Base-by-base conservation (phyloP, 35 echinoderm and acorn worm species). In the Amphiura filiformis region DNA sequence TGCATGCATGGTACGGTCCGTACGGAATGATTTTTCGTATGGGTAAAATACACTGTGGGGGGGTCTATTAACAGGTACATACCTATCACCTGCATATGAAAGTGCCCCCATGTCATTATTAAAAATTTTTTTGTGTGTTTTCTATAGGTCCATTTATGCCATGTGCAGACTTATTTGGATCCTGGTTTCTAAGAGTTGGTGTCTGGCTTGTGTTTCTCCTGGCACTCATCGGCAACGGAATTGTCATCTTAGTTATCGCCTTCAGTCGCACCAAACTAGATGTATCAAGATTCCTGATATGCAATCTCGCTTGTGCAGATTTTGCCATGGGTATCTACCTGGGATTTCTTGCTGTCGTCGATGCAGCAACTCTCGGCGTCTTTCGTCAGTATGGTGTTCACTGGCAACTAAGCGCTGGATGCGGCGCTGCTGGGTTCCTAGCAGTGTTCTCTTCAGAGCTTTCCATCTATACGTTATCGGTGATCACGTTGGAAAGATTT, bases 401-500 rank as follows among this genome's bases (percentile, higher is more conserved):
- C 20, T 99, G 96, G 96, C 96, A 99, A 44, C 80, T 86, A 13
- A 89, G 96, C n/a, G 38, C 65, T 12, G 96, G 86, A 2, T 99
- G 96, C 37, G 44, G 88, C 39, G 38, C 89, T 13, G 90, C 90
- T 0, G 93, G 96, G 0, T 99, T 99, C 32, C 80, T 99, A 39
- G 96, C 93, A 0, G 96, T 99, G 0, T 88, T 99, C 35, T 99
- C 96, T 0, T 95, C 93, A 11, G 96, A 99, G 81, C 65, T 99
- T 31, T 99, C 96, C 20, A 94, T 99, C 26, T 99, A 94, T 70
- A 99, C 96, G 0, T 76, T 99, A 0, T 88, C 89, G 1, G 93
- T 94, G 28, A 99, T 99, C 40, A 99, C 96, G 26, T 42, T 99
- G 76, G 96, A 99, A 82, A 38, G 96, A 12, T 94, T 94, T 42